A percentile compares a stretch with the other conserved stretches of the same genome.
Evolutionary conservation across 1,140 invertebrate genomes (phyloP).

Genomic region (Oscheius sp.): DNA sequence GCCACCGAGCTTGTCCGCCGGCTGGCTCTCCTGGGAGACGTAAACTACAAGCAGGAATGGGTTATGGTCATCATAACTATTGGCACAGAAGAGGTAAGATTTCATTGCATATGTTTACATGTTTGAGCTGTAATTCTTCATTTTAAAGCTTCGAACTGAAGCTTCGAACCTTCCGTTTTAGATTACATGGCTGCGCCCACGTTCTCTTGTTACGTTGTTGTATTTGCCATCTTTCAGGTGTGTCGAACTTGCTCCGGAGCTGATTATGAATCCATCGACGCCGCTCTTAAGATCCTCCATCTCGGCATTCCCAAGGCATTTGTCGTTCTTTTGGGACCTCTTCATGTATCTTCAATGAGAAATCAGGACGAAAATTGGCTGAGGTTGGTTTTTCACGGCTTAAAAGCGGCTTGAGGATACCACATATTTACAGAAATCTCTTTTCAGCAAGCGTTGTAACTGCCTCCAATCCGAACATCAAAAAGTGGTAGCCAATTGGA

Average conservation of each 20-base stretch:
- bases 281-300: constrained; percentile 55
- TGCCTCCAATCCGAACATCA: constrained; percentile 47
- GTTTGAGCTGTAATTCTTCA: neutral
- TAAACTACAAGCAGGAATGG: constrained; percentile 53
- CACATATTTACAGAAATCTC: neutral
- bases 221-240: constrained; percentile 39
- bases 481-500: constrained; percentile 19
- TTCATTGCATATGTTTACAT: neutral
- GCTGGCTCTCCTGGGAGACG: constrained; percentile 46
- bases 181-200: too few relatives aligned
- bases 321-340: constrained; percentile 52
- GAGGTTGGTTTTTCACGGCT: constrained; percentile 22
- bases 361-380: constrained; percentile 51
- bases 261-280: constrained; percentile 46
- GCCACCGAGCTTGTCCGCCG: constrained; percentile 49
- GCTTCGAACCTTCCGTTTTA: too few relatives aligned
- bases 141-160: too few relatives aligned
- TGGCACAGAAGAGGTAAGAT: constrained; percentile 55
- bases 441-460: constrained; percentile 30
- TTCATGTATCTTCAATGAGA: constrained; percentile 53
- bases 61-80: constrained; percentile 58
- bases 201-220: too few relatives aligned
- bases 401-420: neutral
- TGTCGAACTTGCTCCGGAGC: constrained; percentile 48
- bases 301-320: constrained; percentile 57